Evolutionary conservation across 2,797 vertebrate species (phyloP), one percentile per base, ranked within the genome.

Genomic region (Alcedo quadribrachys): DNA sequence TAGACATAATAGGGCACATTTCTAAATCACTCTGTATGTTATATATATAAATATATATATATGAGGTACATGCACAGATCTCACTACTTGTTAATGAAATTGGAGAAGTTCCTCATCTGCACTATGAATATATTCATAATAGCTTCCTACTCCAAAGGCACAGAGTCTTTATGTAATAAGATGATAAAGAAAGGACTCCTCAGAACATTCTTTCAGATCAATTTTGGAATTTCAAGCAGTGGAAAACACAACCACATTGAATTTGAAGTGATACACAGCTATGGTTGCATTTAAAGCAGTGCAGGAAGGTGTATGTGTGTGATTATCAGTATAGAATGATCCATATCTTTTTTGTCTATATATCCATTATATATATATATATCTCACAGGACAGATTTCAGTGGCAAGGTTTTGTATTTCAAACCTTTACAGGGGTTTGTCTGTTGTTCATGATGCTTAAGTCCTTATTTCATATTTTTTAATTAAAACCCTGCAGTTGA

Each of bases 1-100:
- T 48, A 74, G 92, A 92, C 43, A 79, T 96, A 97, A 95, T 92
- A 95, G 89, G 87, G 62, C 24, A 27, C 63, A 74, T 94, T 85
- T 94, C 78, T 93, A 69, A 95, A 93, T 69, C 63, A 57, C 89
- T 90, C 53, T 80, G 7, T 73, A 63, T 60, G 28, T 50, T 27
- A 16, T 27, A 50, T 15, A 50, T 50, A 25, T 50, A n/a, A n/a
- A n/a, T n/a, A 48, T 48, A 50, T 27, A 50, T 50, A 50, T 27
- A 50, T 8, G 51, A 95, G 62, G 27, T 95, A 77, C 55, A 66
- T 50, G 60, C n/a, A 62, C 27, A 75, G 67, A 90, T 68, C 77
- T 90, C 88, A 32, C 53, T 93, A 94, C 61, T 96, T 94, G 81
- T 90, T 97, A 95, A 96, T 78, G 90, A 94, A 89, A 89, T 73